Conservation (phyloP, 2,113 vertebrate species). For the Bos taurus region ARS-UCD2.0 NC_037333.1:117591501-117592000, state of each 20-base stretch:
- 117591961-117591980: not conserved
- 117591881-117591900: not conserved
- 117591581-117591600: not conserved
- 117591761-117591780: not conserved
- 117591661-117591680: not conserved
- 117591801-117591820: not conserved
- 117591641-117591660: not conserved
- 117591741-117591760: slow-evolving; percentile 19
- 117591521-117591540: not conserved
- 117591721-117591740: not conserved
- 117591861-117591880: not conserved
- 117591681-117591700: not conserved
- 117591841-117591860: not conserved
- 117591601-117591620: not conserved
- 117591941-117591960: not conserved
- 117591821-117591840: not conserved
- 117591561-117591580: not conserved
- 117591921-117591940: not conserved
- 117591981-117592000: not conserved
- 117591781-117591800: not conserved
- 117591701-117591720: not conserved
- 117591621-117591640: not conserved
- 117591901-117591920: not conserved
- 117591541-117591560: not conserved
- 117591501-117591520: not conserved